Base-by-base conservation (phyloP, 2,113 vertebrate species). In the Rhizomys pruinosus region DNA sequence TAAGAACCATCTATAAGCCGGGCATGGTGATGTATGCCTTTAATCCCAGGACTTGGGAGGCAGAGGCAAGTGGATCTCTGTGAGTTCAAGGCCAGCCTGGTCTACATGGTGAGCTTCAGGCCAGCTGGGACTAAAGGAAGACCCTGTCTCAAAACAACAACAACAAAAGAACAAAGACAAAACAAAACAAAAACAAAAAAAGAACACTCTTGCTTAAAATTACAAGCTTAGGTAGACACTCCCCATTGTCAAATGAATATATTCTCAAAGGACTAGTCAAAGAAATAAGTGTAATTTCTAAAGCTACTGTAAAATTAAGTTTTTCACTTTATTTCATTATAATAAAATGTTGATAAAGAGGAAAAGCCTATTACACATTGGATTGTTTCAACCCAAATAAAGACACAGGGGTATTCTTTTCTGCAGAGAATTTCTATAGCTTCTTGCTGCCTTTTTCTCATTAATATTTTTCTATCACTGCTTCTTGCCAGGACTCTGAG, bases 241-340 rank as follows among this genome's bases (percentile, higher is more conserved):
- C 19, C 84, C 27, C 55, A 5, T 42, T 63, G 39, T 55, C 78
- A 25, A 69, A 76, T 76, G 32, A 82, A 55, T 86, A 34, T 52
- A 23, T 63, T 89, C 29, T 90, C 32, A 87, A 88, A 87, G 55
- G 44, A 66, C 29, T 11, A 20, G 27, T 34, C 61, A 68, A 59
- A 85, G 66, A 87, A 52, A 78, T 68, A 89, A 93, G n/a, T n/a
- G 27, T 74, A 79, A 87, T 34, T 88, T 95, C 74, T 37, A 64
- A 80, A 52, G 63, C 39, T 86, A 61, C 64, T 55, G 17, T 42
- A 27, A 93, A 91, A 84, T 34, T 11, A 85, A 68, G 4, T 3
- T 63, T 85, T 74, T 25, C 59, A 71, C 32, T 87, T 88, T 73
- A 74, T 66, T 80, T 77, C 55, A 91, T 78, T 84, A 29, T 32